Evolutionary conservation across 2,888 invertebrate species (phyloP), one percentile per base, ranked within the genome.

Genomic region (Tolmerus cingulatus): DNA sequence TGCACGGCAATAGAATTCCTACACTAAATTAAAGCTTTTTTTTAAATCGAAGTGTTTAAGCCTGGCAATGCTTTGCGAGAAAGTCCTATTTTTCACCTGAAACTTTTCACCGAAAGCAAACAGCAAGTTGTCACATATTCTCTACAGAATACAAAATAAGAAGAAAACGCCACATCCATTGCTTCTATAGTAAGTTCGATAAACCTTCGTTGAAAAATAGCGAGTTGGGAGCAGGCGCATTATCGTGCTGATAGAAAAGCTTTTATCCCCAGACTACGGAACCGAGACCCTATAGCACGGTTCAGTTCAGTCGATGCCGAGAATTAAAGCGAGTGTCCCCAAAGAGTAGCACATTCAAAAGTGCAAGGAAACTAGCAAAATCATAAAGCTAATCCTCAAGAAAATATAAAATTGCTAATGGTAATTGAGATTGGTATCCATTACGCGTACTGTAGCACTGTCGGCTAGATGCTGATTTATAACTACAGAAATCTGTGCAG

Each of bases 251-350:
- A 66, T n/a, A n/a, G 66, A 12, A 34, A 37, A 82, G 82, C 82
- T 82, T 82, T 82, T 23, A 37, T 19, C 66, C 82, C 82, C 82
- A 82, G 82, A 82, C 82, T 57, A 57, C 37, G 27, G 57, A 82
- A 16, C 37, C 37, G 57, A 82, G 57, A 34, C 57, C 82, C 82
- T 57, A 51, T n/a, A 66, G 37, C 37, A 82, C 66, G 57, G 82
- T 82, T 82, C 57, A 82, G 37, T 86, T 88, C 77, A 88, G 88
- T 88, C 87, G 84, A 88, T 84, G 88, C 85, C 88, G 88, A 88
- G 88, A 88, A 86, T 88, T 85, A 57, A 87, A 81, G 19, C 88
- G 88, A 74, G 51, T 77, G 66, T 9, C 43, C n/a, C 74, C 51
- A 55, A 16, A 84, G 34, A 79, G 66, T 78, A 76, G 78, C 85